These are phyloP conservation scores for Folsomia candida DNA, from an alignment of 2,888 invertebrate genomes.

Conservation along the genomic window DNA sequence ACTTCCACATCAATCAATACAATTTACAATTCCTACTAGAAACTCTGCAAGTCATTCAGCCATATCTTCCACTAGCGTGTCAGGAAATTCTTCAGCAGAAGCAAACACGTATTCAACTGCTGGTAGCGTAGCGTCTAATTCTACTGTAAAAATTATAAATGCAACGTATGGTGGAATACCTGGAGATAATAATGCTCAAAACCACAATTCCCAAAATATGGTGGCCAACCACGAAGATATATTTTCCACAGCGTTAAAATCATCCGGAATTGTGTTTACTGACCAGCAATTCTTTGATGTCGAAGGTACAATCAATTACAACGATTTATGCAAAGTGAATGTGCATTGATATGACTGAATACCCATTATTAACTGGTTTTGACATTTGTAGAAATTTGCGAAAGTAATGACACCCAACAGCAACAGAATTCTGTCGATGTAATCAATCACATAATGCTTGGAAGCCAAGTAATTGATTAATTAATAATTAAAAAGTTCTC, in stretches of 20 bases:
- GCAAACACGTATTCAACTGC: conserved; percentile 26
- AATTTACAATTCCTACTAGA: too few species aligned
- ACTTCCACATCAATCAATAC: too few species aligned
- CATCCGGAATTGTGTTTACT: conserved; percentile 31
- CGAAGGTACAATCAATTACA: neutral
- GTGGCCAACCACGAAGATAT: conserved; percentile 34
- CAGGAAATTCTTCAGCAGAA: conserved; percentile 35
- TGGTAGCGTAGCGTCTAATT: neutral
- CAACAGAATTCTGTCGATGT: neutral
- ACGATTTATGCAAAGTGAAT: neutral
- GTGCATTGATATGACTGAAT: too few species aligned
- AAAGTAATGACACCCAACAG: neutral
- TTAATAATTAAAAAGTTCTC: neutral
- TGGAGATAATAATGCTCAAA: neutral
- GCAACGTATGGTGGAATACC: neutral
- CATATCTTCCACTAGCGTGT: too few species aligned
- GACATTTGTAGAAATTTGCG: neutral
- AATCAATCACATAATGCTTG: neutral
- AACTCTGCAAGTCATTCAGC: too few species aligned
- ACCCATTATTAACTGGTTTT: too few species aligned
- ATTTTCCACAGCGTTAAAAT: conserved; percentile 35
- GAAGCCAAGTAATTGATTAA: neutral
- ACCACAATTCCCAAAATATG: neutral
- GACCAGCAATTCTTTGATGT: conserved; percentile 16
- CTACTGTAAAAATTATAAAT: neutral